Evolutionary conservation across 2,797 vertebrate genomes (phyloP), one percentile per base, ranked within the genome.

Genomic region (Gobio occitaniae): DNA sequence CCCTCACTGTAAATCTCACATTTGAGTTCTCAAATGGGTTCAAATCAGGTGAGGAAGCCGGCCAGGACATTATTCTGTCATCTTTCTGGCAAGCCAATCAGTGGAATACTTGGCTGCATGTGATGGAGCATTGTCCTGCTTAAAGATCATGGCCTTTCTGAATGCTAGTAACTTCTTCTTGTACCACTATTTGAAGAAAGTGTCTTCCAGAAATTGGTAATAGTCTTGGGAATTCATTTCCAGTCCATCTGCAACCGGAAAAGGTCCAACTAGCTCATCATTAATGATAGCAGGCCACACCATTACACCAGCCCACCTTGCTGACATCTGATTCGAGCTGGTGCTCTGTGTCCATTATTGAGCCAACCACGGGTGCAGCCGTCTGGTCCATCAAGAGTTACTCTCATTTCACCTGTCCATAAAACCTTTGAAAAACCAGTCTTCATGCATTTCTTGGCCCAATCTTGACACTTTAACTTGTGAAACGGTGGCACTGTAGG

Each of bases 171-270:
- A 76, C 72, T 38, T 12, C 5, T n/a, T 7, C 47, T 70, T 41
- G 9, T 21, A 25, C 44, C 47, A 48, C 5, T 65, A 13, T 65
- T 65, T 32, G 25, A 65, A 65, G 25, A 65, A 65, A 47, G 41
- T 44, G 38, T 47, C 21, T 48, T 48, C 21, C n/a, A 47, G 21
- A 71, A 25, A 32, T 47, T 25, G 72, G 2, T 25, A 25, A 7
- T 54, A 56, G 50, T 17, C 56, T 61, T 74, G 71, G 54, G n/a
- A 61, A 19, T 63, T 78, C 3, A 65, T 78, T 78, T 47, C 21
- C 9, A 52, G 19, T 69, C 32, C 10, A 15, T 54, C 15, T 41
- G 41, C n/a, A 63, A 47, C 41, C 38, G 9, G 8, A 47, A 61
- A 47, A 29, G n/a, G 13, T 80, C 9, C 2, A 25, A 19, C n/a